Base-by-base conservation (phyloP, 2,888 invertebrate genomes). In the Tipula lateralis region DNA sequence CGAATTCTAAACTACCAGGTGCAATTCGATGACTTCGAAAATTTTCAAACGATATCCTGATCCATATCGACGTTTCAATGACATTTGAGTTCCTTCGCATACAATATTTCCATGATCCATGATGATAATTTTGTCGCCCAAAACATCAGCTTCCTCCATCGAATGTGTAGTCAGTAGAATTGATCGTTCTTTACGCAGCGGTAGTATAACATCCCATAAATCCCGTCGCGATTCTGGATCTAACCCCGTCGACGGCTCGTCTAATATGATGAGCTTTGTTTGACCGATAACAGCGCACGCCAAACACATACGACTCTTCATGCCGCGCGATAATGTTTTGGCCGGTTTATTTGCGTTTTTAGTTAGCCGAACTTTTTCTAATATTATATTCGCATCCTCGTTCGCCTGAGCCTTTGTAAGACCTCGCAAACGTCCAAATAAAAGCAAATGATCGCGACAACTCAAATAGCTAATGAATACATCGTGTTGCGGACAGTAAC, bases 71-170 rank as follows among this genome's bases (percentile, higher is more conserved):
- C 92, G 94, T 90, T 98, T 98, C 85, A 98, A 91, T 88, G 94
- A 94, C 91, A 97, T 92, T 0, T 97, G 92, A 1, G 96, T 95
- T 29, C 97, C 98, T 88, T 93, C 94, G 88, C 96, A 95, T 86
- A 93, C 92, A 84, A 97, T 90, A 39, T 89, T 89, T 19, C 97
- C 97, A 85, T 92, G 91, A 86, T 95, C 94, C 90, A 98, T 93
- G 86, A 98, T 97, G 0, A 96, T 96, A 86, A 98, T 96, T 87
- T 96, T 93, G 90, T 98, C 97, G 0, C 96, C 97, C 2, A 98
- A 92, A 80, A 95, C 94, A 89, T 98, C 97, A 2, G 97, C 97
- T 90, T 98, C 98, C 90, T 98, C 98, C 97, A 98, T 97, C 90
- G 96, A 96, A 91, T 98, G 98, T 0, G 98, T 98, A 13, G 96